Evolutionary conservation across 2,113 vertebrate species (phyloP).

Genomic region (Apteryx mantelli): DNA sequence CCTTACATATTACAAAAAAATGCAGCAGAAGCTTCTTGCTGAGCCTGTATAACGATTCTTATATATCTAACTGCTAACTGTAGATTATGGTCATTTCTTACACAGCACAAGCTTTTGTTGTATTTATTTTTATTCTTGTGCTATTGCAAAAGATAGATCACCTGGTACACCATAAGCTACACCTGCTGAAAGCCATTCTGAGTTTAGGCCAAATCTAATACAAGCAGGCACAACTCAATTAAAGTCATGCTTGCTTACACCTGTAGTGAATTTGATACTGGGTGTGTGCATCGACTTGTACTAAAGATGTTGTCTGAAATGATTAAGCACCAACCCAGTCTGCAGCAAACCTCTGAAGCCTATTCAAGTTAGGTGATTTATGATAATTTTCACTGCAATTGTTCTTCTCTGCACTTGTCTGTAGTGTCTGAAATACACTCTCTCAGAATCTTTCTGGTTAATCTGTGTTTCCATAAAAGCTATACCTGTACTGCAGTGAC

Average conservation of each 20-base stretch:
- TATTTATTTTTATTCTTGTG: not conserved
- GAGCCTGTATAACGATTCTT: not conserved
- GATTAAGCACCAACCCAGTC: not conserved
- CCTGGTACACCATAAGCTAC: not conserved
- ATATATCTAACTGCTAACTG: not conserved
- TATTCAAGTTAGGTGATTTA: conserved; percentile 13
- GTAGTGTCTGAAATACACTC: not conserved
- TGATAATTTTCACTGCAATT: conserved; percentile 10
- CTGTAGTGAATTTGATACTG: not conserved
- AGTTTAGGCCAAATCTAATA: not conserved
- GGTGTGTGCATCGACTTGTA: not conserved
- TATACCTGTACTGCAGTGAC: not conserved
- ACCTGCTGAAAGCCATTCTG: not conserved
- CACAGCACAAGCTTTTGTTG: rapidly evolving
- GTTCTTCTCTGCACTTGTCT: not conserved
- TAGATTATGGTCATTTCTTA: not conserved
- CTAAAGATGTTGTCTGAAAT: conserved; percentile 9
- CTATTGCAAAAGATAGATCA: not conserved
- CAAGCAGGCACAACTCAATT: not conserved
- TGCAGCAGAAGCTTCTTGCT: not conserved
- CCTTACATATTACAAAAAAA: not conserved
- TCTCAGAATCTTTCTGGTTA: not conserved
- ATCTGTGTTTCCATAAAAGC: not conserved
- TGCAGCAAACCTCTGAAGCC: not conserved
- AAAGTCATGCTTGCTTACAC: not conserved